Conservation (phyloP, 2,888 invertebrate species). For the Malacosoma neustria region DNA sequence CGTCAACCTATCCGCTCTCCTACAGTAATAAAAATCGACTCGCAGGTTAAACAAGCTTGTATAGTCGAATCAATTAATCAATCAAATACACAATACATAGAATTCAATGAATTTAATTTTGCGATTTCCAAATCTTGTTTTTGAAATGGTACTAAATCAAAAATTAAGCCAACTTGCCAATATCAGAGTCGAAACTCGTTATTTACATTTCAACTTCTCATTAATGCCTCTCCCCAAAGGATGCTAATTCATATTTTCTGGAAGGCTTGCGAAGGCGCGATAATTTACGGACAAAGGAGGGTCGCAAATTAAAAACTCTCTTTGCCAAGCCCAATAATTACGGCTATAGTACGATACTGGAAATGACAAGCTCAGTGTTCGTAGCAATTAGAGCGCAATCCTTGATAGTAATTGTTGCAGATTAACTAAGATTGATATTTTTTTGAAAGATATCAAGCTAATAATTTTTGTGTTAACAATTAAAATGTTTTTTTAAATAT, state of each 20-base stretch:
- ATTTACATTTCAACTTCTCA: constrained; percentile 30
- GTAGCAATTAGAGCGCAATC: not conserved
- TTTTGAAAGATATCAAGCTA: no score
- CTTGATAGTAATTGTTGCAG: no score
- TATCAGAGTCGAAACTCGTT: not conserved
- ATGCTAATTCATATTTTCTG: constrained; percentile 63
- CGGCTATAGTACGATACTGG: constrained; percentile 13
- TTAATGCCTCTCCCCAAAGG: constrained; percentile 42
- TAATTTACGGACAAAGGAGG: constrained; percentile 56
- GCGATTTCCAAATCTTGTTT: no score
- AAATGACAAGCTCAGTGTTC: not conserved
- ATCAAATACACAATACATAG: no score
- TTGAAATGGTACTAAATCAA: not conserved
- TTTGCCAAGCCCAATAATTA: constrained; percentile 44
- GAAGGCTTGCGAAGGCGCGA: constrained; percentile 51
- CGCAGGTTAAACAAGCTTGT: no score
- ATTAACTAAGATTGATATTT: no score
- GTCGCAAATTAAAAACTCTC: constrained; percentile 63
- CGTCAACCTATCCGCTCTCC: no score
- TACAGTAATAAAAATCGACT: no score
- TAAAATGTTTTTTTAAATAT: no score
- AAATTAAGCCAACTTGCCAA: not conserved
- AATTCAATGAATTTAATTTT: no score
- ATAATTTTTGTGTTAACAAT: no score
- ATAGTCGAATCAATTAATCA: no score